Evolutionary conservation across 2,888 invertebrate genomes (phyloP).

Genomic region (Drosophila putrida): DNA sequence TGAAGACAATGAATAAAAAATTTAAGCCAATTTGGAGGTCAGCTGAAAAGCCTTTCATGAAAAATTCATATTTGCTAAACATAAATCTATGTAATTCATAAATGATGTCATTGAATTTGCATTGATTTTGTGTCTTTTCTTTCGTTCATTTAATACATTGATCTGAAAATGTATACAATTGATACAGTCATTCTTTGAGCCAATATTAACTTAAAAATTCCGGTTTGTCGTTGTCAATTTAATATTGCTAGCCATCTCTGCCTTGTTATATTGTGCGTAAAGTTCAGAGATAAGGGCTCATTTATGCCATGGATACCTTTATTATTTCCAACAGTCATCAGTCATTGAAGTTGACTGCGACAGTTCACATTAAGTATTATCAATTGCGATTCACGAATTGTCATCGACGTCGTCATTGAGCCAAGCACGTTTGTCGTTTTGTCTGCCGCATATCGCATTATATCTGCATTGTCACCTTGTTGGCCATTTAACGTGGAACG

Average conservation of each 20-base stretch:
- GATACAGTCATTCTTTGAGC: slow-evolving; percentile 15
- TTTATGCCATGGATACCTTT: slow-evolving; percentile 35
- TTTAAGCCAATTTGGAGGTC: not conserved
- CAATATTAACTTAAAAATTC: slow-evolving; percentile 45
- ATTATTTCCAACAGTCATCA: slow-evolving; percentile 44
- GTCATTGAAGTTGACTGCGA: slow-evolving; percentile 57
- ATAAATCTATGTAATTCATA: not conserved
- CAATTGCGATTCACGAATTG: slow-evolving; percentile 65
- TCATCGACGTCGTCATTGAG: slow-evolving; percentile 50
- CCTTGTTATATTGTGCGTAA: slow-evolving; percentile 72
- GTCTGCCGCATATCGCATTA: slow-evolving; percentile 71
- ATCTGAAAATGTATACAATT: slow-evolving; percentile 1
- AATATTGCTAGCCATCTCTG: slow-evolving; percentile 45
- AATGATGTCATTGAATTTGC: not conserved
- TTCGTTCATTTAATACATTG: not conserved
- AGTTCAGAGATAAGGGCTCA: slow-evolving; percentile 68
- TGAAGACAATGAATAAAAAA: slow-evolving; percentile 6
- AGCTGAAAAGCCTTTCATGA: not conserved
- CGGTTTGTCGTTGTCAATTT: slow-evolving; percentile 44
- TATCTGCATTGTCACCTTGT: slow-evolving; percentile 82
- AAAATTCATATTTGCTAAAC: not conserved
- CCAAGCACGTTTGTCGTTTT: slow-evolving; percentile 60
- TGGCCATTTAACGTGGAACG: slow-evolving; percentile 70
- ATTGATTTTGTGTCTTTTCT: not conserved
- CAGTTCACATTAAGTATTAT: slow-evolving; percentile 62